Base-by-base conservation (phyloP, 2,113 vertebrate genomes). In the Ophthalmolycus amberensis region DNA sequence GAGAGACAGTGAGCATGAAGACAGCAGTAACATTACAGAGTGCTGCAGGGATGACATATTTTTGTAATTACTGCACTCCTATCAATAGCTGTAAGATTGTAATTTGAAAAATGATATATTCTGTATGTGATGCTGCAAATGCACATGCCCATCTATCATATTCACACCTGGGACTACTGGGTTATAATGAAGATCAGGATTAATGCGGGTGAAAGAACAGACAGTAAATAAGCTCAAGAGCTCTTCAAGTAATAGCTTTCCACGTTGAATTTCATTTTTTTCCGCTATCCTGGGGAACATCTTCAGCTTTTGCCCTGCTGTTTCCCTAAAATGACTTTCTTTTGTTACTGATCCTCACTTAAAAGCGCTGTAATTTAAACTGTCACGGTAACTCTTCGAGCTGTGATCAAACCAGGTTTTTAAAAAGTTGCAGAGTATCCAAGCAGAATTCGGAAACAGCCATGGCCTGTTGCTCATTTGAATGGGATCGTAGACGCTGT, bases 311-410 rank as follows among this genome's bases (percentile, higher is more conserved):
- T 50, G 22, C 75, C 59, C 60, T 38, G 68, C 44, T 59, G 56
- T 73, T 74, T 67, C 40, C 27, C 16, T 46, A 56, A 56, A 80
- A 79, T 29, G 27, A 40, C 37, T 76, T 71, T 59, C 71, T 79
- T 84, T 42, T 68, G 74, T 78, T 40, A 56, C 29, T 10, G 59
- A 83, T 71, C 54, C 73, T 73, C 40, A 9, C 1, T 69, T 27
- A 60, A 9, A 75, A 27, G 62, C 71, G 15, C 7, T 34, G 65
- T 71, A 81, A 84, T 83, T 75, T 29, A 46, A 79, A 89, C 84
- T 76, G 54, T 82, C 63, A 76, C 71, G 71, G 77, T 40, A 22
- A 75, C 71, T 69, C 32, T 65, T 77, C 27, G 34, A 76, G 74
- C 48, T 56, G 78, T n/a, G 82, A 83, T 75, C 68, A 69, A 62